Conservation (phyloP, 2,888 invertebrate species). For the Aricia artaxerxes region DNA sequence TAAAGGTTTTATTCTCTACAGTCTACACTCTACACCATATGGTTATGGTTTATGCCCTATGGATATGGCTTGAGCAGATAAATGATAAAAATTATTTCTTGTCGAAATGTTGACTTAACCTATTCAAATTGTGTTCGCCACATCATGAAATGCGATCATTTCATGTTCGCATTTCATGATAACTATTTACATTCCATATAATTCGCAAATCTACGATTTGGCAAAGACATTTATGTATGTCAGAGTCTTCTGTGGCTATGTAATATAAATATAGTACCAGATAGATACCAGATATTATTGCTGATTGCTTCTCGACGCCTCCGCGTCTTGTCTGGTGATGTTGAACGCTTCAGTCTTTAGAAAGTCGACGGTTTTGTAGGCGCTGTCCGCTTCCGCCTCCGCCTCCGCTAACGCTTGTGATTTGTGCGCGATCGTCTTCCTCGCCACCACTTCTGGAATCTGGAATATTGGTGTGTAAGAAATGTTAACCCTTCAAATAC, state of each 20-base stretch:
- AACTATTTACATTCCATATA: too few relatives aligned
- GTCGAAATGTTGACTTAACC: too few relatives aligned
- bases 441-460: constrained; percentile 48
- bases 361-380: constrained; percentile 96
- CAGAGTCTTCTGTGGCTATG: not conserved
- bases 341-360: constrained; percentile 96
- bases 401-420: constrained; percentile 54
- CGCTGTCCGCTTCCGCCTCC: constrained; percentile 71
- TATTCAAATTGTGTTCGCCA: too few relatives aligned
- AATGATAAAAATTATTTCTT: too few relatives aligned
- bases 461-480: constrained; percentile 29
- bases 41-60: too few relatives aligned
- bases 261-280: not conserved
- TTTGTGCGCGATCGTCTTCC: constrained; percentile 51
- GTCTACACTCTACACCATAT: too few relatives aligned
- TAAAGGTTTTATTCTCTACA: not conserved
- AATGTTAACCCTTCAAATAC: not conserved
- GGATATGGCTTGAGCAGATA: too few relatives aligned
- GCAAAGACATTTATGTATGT: not conserved
- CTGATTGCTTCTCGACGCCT: constrained; percentile 79
- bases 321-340: constrained; percentile 89
- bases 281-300: constrained; percentile 40
- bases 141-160: too few relatives aligned
- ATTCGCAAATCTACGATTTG: not conserved
- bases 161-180: too few relatives aligned